Percentiles rank a stretch among this genome's conserved stretches.
Evolutionary conservation across 2,888 invertebrate species (phyloP).

Genomic region (Diadromus collaris): DNA sequence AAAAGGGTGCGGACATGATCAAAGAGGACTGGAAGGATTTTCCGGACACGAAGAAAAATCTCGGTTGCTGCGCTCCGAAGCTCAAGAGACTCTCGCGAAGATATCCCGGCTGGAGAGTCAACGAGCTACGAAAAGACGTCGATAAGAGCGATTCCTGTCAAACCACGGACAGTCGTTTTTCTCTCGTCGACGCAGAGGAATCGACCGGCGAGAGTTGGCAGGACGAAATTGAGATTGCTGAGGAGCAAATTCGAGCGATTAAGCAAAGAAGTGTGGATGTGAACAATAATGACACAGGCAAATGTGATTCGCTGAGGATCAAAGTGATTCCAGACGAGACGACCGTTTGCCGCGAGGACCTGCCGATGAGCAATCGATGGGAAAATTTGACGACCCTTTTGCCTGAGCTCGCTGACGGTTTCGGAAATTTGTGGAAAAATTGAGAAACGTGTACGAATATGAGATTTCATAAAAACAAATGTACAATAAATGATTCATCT

Average conservation of each 20-base stretch:
- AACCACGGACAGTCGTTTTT: not conserved
- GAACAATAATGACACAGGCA: not conserved
- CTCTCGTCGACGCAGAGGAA: not conserved
- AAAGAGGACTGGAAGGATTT: conserved; percentile 84
- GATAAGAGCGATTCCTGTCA: not conserved
- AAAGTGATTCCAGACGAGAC: conserved; percentile 8
- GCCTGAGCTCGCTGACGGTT: not conserved
- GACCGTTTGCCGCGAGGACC: not conserved
- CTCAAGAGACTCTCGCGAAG: conserved; percentile 32
- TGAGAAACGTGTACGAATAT: not conserved
- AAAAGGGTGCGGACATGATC: conserved; percentile 91
- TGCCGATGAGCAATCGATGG: not conserved
- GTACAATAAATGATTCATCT: no score
- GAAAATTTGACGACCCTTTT: conserved; percentile 8
- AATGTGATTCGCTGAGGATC: not conserved
- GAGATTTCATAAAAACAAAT: not conserved
- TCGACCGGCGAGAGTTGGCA: not conserved
- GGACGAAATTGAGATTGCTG: not conserved
- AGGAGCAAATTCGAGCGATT: not conserved
- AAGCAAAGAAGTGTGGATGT: not conserved
- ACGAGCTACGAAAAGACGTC: conserved; percentile 3
- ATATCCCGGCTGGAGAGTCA: conserved; percentile 33
- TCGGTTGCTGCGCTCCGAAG: conserved; percentile 1
- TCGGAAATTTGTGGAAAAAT: not conserved
- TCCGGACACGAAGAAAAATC: conserved; percentile 9